Evolutionary conservation across 92 coral and sea anemone species (phyloP).

Genomic region (Bergia puertoricense): DNA sequence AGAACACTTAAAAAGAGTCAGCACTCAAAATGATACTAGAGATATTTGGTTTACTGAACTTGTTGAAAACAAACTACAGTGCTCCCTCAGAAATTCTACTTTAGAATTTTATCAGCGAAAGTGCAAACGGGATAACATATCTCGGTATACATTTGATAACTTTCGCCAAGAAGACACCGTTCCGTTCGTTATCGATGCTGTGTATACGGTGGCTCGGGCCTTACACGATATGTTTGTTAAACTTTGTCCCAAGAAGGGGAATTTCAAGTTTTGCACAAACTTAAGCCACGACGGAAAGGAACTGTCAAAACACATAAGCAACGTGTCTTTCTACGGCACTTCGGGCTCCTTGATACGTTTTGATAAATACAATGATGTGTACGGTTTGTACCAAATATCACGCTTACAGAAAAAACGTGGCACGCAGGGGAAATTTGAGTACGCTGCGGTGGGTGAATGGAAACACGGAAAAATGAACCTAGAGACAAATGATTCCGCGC

Average conservation of each 20-base stretch:
- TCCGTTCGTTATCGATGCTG: constrained; percentile 52
- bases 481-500: background rate
- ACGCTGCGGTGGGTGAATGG: constrained; percentile 43
- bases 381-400: constrained; percentile 31
- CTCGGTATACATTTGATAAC: background rate
- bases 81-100: constrained; percentile 33
- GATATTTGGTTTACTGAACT: constrained; percentile 31
- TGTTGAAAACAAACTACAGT: constrained; percentile 24
- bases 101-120: background rate
- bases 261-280: constrained; percentile 31
- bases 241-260: constrained; percentile 21
- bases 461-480: constrained; percentile 27
- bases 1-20: constrained; percentile 18
- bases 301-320: constrained; percentile 25
- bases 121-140: constrained; percentile 3
- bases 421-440: background rate
- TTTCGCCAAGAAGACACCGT: constrained; percentile 37
- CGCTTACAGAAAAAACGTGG: constrained; percentile 12
- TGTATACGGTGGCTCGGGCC: constrained; percentile 46
- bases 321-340: constrained; percentile 34
- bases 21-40: background rate
- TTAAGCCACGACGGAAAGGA: constrained; percentile 43
- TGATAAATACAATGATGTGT: constrained; percentile 43
- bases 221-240: constrained; percentile 31
- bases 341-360: constrained; percentile 39